These are phyloP conservation scores for Tipula lateralis DNA, from an alignment of 2,888 invertebrate species.

Conservation along the genomic window DNA sequence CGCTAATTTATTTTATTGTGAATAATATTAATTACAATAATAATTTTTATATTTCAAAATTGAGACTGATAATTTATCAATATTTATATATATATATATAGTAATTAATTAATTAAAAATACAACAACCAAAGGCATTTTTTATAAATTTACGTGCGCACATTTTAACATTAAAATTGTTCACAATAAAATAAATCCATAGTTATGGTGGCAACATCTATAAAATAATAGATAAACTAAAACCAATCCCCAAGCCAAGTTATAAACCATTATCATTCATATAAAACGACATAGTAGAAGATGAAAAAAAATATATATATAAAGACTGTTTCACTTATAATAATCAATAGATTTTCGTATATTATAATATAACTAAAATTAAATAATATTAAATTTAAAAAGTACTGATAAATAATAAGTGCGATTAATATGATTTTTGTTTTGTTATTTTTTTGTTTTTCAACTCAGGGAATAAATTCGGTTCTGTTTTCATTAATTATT, in stretches of 20 bases:
- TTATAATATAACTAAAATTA: background rate
- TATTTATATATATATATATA: background rate
- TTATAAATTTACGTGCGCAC: background rate
- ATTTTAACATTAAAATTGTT: background rate
- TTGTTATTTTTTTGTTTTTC: conserved; percentile 20
- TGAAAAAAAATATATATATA: background rate
- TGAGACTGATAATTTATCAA: conserved; percentile 11
- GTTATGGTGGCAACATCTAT: background rate
- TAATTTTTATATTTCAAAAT: conserved; percentile 13
- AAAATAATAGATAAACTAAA: background rate
- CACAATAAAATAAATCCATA: background rate
- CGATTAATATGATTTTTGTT: conserved; percentile 28
- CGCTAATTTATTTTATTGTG: background rate
- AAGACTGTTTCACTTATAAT: conserved; percentile 6
- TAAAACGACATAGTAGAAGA: background rate
- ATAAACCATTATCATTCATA: background rate
- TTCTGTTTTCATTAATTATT: background rate
- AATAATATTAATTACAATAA: background rate
- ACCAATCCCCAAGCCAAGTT: background rate
- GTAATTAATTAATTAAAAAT: background rate
- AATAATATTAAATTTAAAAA: conserved; percentile 3
- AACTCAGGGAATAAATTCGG: conserved; percentile 25
- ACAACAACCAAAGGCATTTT: conserved; percentile 15
- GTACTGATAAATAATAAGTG: conserved; percentile 29
- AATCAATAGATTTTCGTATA: background rate